A percentile compares a stretch with the other conserved stretches of the same genome.
Conservation (phyloP, 2,797 vertebrate species). For the Hephaestus fuliginosus region DNA sequence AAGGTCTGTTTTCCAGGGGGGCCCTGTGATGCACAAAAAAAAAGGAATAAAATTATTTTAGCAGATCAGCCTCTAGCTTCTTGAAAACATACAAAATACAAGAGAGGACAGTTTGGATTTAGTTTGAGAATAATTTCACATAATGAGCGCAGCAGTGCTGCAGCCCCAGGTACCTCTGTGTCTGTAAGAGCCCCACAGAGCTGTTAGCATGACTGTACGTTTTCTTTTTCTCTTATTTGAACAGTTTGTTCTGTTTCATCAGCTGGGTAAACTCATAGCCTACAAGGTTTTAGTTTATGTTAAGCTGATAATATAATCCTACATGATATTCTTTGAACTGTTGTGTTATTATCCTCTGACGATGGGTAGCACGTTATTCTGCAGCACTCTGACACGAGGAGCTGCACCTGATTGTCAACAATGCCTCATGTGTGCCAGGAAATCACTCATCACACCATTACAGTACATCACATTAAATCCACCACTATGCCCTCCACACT, state of each 20-base stretch:
- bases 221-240: neutral
- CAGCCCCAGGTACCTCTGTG: neutral
- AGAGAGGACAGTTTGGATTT: too few species aligned
- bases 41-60: too few species aligned
- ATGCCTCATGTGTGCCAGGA: neutral
- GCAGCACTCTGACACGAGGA: conserved; percentile 5
- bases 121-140: too few species aligned
- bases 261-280: too few species aligned
- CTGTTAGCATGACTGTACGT: neutral
- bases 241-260: neutral
- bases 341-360: neutral
- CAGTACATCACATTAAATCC: conserved; percentile 2
- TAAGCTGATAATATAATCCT: neutral
- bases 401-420: conserved; percentile 1
- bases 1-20: too few species aligned
- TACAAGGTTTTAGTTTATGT: neutral
- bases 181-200: neutral
- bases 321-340: neutral
- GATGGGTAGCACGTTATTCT: conserved; percentile 12
- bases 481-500: neutral
- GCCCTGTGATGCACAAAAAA: too few species aligned
- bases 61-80: too few species aligned
- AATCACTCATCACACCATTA: conserved; percentile 13
- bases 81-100: too few species aligned
- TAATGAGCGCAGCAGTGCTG: too few species aligned